Percentiles rank a stretch among this genome's conserved stretches.
Evolutionary conservation across 2,113 vertebrate species (phyloP).

Genomic region (Thunnus maccoyii): DNA sequence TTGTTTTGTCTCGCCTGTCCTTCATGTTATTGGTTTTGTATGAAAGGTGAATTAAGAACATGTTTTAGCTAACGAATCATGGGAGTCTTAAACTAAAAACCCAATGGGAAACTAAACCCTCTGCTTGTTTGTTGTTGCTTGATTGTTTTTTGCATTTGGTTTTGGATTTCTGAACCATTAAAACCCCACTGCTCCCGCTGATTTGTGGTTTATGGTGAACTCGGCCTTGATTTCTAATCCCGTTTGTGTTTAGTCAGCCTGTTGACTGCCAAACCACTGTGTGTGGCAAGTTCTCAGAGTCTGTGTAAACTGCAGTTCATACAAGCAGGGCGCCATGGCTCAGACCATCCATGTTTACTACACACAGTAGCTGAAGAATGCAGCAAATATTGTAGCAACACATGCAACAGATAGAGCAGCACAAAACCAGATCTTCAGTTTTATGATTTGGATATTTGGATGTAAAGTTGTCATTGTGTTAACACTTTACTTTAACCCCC

Average conservation of each 20-base stretch:
- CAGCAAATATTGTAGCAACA: constrained; percentile 69
- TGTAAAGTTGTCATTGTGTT: constrained; percentile 1
- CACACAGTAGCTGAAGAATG: constrained; percentile 54
- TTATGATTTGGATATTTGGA: not conserved
- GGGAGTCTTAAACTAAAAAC: not conserved
- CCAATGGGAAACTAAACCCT: not conserved
- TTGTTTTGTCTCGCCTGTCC: not conserved
- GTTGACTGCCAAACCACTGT: not conserved
- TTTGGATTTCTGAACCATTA: constrained; percentile 53
- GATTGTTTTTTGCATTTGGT: constrained; percentile 7
- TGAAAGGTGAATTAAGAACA: not conserved
- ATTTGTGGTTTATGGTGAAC: constrained; percentile 25
- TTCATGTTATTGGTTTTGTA: not conserved
- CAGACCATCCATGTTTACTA: not conserved
- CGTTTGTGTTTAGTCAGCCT: constrained; percentile 7
- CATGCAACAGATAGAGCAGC: not conserved
- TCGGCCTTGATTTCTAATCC: constrained; percentile 14
- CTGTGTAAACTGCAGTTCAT: not conserved
- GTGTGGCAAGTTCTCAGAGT: constrained; percentile 7
- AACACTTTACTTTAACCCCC: constrained; percentile 28
- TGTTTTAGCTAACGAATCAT: constrained; percentile 1
- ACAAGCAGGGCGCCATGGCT: not conserved
- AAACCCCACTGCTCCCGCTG: constrained; percentile 24
- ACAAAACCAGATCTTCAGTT: not conserved
- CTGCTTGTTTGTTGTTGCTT: constrained; percentile 38